phyloP scores from a whole-genome alignment of 35 echinoderm and acorn worm species.

The Apostichopus californicus region DNA sequence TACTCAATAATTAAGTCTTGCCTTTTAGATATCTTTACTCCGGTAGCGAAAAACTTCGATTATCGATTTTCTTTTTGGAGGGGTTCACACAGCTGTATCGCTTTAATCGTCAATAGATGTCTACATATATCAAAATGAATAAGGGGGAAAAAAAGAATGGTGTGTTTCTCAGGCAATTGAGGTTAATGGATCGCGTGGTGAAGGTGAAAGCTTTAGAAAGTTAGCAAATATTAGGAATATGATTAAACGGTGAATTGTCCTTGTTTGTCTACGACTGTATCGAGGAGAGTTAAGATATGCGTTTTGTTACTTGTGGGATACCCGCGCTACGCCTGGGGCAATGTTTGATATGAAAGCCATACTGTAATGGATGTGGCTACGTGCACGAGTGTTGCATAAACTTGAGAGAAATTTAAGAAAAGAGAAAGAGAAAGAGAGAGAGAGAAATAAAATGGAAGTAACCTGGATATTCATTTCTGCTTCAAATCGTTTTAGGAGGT shows the following conservation, averaged over 20 bases:
- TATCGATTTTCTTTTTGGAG: too few relatives aligned
- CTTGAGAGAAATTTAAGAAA: too few relatives aligned
- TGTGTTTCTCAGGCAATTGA: constrained; percentile 35
- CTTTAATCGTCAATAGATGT: not conserved
- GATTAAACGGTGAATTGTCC: constrained; percentile 16
- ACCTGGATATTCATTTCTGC: too few relatives aligned
- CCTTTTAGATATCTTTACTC: too few relatives aligned
- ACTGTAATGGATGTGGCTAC: not conserved
- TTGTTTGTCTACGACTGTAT: constrained; percentile 37
- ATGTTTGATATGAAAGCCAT: constrained; percentile 36
- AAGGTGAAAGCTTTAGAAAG: constrained; percentile 34
- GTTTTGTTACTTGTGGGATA: constrained; percentile 15
- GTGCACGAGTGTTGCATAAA: not conserved
- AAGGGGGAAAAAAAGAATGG: not conserved
- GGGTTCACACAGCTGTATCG: not conserved
- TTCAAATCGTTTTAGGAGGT: not conserved
- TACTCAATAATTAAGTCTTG: too few relatives aligned
- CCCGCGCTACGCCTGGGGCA: constrained; percentile 19
- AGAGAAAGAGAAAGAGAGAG: too few relatives aligned
- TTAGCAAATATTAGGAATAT: constrained; percentile 50
- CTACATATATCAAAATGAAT: too few relatives aligned
- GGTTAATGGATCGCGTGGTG: constrained; percentile 43
- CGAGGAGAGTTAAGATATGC: not conserved
- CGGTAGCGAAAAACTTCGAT: too few relatives aligned
- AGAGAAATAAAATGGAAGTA: too few relatives aligned